Base-by-base conservation (phyloP, 2,888 invertebrate species). In the Slavum lentiscoides region DNA sequence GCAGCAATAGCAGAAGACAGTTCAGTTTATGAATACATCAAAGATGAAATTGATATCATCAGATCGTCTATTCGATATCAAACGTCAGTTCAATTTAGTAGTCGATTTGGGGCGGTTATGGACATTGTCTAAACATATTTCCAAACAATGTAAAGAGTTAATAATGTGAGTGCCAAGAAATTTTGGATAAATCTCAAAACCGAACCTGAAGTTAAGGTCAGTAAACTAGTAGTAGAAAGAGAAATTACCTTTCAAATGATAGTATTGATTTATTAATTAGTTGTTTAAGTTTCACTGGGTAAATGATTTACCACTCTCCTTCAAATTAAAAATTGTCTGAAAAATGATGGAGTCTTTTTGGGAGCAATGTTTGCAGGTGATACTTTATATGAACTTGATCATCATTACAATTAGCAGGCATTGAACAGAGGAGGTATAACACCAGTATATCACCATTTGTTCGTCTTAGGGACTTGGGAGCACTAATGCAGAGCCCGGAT, bases 281-380 rank as follows among this genome's bases (percentile, higher is more conserved):
- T 53, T 95, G 94, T 82, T 87, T 95, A 19, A 93, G 92, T 83
- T 98, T 62, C 99, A 99, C 86, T 99, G 99, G 98, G 96, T 98
- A 0, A 99, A 99, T 86, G 93, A 98, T 87, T 88, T 99, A n/a
- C 98, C 98, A 92, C 92, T 82, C 93, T 94, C 84, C 89, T 89
- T 83, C 88, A 88, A 85, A 89, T 93, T 84, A 90, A 93, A 85
- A 88, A 87, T 15, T 90, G 91, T 82, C 87, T 98, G 39, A 94
- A 92, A 86, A 92, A 92, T 76, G 98, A 99, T 88, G 97, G 98
- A 49, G 97, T 93, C 0, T 94, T 99, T 85, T 89, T 99, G 85
- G 98, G 94, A 0, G 92, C 96, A 59, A 90, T 99, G 83, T 97
- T 98, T 87, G 98, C 98, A 0, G 96, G 96, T 0, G 98, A 99